phyloP scores from a whole-genome alignment of 2,797 vertebrate species.

The Girardinus metallicus region DNA sequence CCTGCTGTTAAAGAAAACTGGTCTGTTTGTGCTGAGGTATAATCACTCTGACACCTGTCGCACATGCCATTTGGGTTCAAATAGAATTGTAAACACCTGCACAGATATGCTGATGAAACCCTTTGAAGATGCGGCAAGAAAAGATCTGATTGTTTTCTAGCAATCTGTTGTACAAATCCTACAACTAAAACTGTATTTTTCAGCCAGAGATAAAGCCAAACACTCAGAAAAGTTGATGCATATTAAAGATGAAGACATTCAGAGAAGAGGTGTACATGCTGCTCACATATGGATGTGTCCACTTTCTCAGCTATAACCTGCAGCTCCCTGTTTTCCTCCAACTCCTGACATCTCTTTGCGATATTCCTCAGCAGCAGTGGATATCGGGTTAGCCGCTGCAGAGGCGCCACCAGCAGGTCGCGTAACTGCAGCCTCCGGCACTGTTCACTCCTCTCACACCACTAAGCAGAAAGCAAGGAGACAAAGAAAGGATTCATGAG shows the following conservation, averaged over 20 bases:
- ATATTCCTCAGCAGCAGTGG: constrained; percentile 89
- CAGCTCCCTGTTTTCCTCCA: constrained; percentile 78
- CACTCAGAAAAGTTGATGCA: background rate
- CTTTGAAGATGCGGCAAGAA: background rate
- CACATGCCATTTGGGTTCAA: background rate
- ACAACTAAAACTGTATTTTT: background rate
- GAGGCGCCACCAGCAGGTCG: constrained; percentile 88
- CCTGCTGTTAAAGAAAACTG: constrained; percentile 9
- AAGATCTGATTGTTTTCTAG: constrained; percentile 14
- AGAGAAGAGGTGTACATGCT: background rate
- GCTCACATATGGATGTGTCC: constrained; percentile 90
- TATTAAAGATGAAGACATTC: background rate
- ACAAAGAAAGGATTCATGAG: constrained; percentile 17
- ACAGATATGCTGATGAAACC: background rate
- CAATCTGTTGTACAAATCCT: background rate
- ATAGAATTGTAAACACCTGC: constrained; percentile 5
- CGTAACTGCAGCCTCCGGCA: constrained; percentile 86
- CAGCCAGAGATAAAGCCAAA: constrained; percentile 5
- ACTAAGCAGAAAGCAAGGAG: constrained; percentile 71
- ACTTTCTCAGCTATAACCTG: constrained; percentile 86
- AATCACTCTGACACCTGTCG: constrained; percentile 9
- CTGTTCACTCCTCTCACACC: constrained; percentile 89
- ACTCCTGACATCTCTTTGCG: constrained; percentile 79
- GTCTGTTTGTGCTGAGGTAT: constrained; percentile 26
- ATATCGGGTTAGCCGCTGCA: constrained; percentile 89